These are phyloP conservation scores for Orthonyx spaldingii DNA, from an alignment of 2,113 vertebrate species.

Conservation along the genomic window DNA sequence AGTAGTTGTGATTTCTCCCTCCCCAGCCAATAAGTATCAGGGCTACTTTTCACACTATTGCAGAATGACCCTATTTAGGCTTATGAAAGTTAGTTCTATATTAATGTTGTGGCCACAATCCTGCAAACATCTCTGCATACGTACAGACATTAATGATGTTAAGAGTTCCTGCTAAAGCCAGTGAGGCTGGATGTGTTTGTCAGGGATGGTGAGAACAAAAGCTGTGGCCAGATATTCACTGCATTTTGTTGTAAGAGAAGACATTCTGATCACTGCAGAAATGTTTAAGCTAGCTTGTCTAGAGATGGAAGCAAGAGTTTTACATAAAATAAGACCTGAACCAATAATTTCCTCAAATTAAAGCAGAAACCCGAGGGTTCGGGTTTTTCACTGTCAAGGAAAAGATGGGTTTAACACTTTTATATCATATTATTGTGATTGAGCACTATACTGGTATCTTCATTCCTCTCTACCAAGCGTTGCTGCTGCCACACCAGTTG, in stretches of 20 bases:
- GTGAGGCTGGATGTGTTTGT: neutral
- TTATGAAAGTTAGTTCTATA: slow-evolving; percentile 3
- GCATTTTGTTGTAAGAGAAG: neutral
- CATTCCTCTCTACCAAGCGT: accelerated
- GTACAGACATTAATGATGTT: neutral
- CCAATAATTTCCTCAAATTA: neutral
- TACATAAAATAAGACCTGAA: neutral
- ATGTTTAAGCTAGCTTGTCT: neutral
- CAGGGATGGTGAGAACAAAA: neutral
- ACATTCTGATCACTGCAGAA: neutral
- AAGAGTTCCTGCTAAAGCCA: neutral
- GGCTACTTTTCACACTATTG: slow-evolving; percentile 26
- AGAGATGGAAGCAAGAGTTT: neutral
- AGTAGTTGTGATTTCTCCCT: neutral
- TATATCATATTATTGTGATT: neutral
- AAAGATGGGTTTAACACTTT: neutral
- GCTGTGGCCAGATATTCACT: neutral
- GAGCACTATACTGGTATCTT: neutral
- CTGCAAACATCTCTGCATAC: neutral
- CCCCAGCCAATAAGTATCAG: neutral
- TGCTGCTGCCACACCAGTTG: neutral
- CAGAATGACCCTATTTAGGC: slow-evolving; percentile 16
- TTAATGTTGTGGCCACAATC: neutral
- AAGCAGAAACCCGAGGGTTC: neutral
- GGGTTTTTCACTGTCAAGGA: neutral